Evolutionary conservation across 2,888 invertebrate species (phyloP).

Genomic region (Cephalotes varians): DNA sequence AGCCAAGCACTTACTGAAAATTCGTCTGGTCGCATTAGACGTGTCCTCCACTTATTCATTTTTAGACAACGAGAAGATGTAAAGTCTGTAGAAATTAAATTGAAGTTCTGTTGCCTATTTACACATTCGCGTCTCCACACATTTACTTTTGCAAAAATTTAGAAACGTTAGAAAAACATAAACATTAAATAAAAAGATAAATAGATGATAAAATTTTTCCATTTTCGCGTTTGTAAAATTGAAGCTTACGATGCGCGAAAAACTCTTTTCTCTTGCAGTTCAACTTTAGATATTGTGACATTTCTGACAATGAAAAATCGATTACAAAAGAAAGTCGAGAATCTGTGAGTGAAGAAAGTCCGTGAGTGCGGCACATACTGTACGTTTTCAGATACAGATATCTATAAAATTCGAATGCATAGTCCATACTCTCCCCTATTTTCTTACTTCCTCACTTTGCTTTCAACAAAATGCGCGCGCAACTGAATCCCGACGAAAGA

Average conservation of each 20-base stretch:
- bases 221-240: not conserved
- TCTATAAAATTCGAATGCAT: conserved; percentile 19
- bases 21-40: not conserved
- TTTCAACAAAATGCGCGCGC: conserved; percentile 23
- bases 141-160: not conserved
- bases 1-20: conserved; percentile 1
- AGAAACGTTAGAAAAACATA: not conserved
- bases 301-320: conserved; percentile 24
- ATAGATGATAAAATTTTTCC: not conserved
- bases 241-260: not conserved
- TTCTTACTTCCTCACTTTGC: conserved; percentile 10
- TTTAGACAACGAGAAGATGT: not conserved
- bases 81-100: not conserved
- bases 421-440: not conserved
- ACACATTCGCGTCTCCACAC: not conserved
- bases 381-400: conserved; percentile 3
- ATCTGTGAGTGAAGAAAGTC: conserved; percentile 15
- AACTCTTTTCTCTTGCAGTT: not conserved
- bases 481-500: conserved; percentile 36
- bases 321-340: not conserved
- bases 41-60: not conserved
- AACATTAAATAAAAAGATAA: not conserved
- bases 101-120: too few relatives aligned
- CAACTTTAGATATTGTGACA: conserved; percentile 5
- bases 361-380: not conserved